Evolutionary conservation across 37 sponge, comb jelly and placozoan species (phyloP), one percentile per base, ranked within the genome.

Genomic region (Beroe forskalii): DNA sequence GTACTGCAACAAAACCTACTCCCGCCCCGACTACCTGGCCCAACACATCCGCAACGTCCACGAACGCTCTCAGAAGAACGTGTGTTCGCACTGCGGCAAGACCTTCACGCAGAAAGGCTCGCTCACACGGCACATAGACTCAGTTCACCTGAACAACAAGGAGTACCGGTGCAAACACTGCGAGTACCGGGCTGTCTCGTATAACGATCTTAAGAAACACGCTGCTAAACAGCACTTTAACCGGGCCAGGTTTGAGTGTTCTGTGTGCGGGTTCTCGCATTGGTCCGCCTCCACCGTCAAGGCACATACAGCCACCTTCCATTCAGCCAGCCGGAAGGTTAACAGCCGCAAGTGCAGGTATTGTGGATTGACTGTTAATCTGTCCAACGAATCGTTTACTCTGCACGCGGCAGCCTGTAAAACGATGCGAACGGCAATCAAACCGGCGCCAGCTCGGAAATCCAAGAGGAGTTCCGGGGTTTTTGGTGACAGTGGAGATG

Each of bases 201-300:
- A 41, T 25, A 41, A 80, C 40, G 86, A 80, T 80, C 35, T 80
- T 25, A 80, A 80, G 86, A 80, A 80, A 30, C 86, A 80, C 42
- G 86, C 86, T 27, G 86, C 86, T 25, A 44, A 23, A 1, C 0
- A n/a, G 2, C 86, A 80, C 27, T 80, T 80, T 25, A 80, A 80
- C n/a, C 43, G 55, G 30, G 3, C 55, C 4, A 41, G 86, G 55
- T 80, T 33, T 25, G 86, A 80, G 86, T 80, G 86, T 43, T 23
- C 86, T 80, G 27, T 80, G 8, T 80, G 86, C 55, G 55, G 55
- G n/a, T 38, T 38, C 55, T 43, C 48, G 4, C n/a, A 32, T 23
- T 80, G 86, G 86, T 80, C 40, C n/a, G 86, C 86, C 1, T 23
- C 44, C 3, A 44, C 42, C 27, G 40, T 80, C 19, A 80, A 80